Evolutionary conservation across 2,113 vertebrate genomes (phyloP).

Genomic region (Oryctolagus cuniculus): DNA sequence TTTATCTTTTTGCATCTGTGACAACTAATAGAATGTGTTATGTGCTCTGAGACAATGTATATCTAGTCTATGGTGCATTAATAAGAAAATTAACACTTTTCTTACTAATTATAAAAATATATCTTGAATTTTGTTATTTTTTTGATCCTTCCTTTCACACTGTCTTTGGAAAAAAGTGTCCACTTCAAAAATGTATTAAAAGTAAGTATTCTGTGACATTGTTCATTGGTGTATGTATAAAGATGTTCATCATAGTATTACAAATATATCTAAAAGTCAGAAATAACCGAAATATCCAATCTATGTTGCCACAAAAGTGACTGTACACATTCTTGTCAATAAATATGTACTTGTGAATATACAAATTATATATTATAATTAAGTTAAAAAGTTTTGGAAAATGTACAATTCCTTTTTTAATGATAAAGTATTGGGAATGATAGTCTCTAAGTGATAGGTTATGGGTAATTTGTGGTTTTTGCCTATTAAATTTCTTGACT

Average conservation of each 20-base stretch:
- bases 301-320: not conserved
- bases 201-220: slow-evolving; percentile 38
- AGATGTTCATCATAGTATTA: not conserved
- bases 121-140: not conserved
- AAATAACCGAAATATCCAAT: not conserved
- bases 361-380: not conserved
- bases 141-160: slow-evolving; percentile 15
- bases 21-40: not conserved
- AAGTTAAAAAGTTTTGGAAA: not conserved
- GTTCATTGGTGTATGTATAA: not conserved
- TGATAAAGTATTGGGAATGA: slow-evolving; percentile 14
- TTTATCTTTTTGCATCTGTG: not conserved
- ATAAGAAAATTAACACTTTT: slow-evolving; percentile 53
- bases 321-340: not conserved
- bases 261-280: not conserved
- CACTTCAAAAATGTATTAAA: slow-evolving; percentile 58
- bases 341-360: too few relatives aligned
- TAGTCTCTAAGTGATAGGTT: not conserved
- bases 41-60: not conserved
- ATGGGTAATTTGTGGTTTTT: slow-evolving; percentile 1
- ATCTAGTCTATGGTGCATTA: not conserved
- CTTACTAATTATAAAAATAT: slow-evolving; percentile 51
- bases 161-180: slow-evolving; percentile 29
- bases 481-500: not conserved
- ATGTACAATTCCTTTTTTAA: not conserved